Conservation (phyloP, 2,113 vertebrate species). For the Pterocles gutturalis region DNA sequence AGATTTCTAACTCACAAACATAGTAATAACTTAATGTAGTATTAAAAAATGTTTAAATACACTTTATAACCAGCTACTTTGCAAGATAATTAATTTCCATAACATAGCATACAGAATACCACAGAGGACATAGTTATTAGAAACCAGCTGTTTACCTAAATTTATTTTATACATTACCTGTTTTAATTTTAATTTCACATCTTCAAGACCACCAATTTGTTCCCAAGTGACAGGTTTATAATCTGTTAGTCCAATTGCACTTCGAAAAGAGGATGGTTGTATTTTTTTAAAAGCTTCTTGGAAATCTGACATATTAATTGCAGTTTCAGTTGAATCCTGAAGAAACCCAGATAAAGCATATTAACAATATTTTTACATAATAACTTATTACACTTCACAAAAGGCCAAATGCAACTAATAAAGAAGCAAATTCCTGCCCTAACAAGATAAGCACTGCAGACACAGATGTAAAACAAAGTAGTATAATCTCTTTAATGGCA, state of each 20-base stretch:
- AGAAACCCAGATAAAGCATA: background rate
- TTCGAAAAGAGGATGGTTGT: conserved; percentile 87
- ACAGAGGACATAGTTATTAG: background rate
- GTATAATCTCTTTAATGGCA: background rate
- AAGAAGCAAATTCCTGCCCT: background rate
- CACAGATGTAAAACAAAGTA: background rate
- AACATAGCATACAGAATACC: background rate
- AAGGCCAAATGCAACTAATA: background rate
- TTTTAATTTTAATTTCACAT: conserved; percentile 90
- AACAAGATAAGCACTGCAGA: background rate
- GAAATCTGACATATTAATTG: conserved; percentile 83
- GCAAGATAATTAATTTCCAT: background rate
- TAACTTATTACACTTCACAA: background rate
- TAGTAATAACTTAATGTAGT: background rate
- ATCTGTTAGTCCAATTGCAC: conserved; percentile 85
- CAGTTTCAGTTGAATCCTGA: conserved; percentile 73
- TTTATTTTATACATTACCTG: conserved; percentile 78
- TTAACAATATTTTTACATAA: background rate
- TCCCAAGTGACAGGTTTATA: conserved; percentile 87
- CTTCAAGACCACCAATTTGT: conserved; percentile 93
- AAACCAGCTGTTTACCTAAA: background rate
- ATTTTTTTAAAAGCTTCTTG: conserved; percentile 86
- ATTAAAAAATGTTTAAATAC: background rate
- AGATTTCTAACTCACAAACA: background rate
- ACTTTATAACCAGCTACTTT: background rate